A percentile compares a stretch with the other conserved stretches of the same genome.
phyloP scores from a whole-genome alignment of 2,113 vertebrate genomes.

The Porphyrio hochstetteri region DNA sequence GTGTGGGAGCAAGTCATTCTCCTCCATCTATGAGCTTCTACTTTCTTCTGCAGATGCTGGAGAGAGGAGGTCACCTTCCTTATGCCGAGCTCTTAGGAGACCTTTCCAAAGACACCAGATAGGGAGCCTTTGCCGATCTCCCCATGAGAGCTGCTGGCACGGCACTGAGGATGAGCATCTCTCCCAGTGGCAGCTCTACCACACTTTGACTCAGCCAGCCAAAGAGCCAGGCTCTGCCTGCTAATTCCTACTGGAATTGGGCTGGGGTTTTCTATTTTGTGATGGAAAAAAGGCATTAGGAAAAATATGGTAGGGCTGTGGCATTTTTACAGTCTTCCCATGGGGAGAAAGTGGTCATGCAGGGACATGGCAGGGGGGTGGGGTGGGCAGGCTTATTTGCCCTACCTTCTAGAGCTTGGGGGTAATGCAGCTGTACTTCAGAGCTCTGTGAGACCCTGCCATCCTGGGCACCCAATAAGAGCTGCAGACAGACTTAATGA shows the following conservation, averaged over 20 bases:
- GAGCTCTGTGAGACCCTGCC: neutral
- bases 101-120: neutral
- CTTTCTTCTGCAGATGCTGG: neutral
- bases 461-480: neutral
- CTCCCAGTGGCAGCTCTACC: neutral
- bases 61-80: neutral
- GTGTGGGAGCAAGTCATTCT: neutral
- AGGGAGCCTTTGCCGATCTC: neutral
- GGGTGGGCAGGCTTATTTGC: neutral
- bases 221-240: neutral
- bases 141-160: neutral
- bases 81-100: neutral
- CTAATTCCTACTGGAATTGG: neutral
- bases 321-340: neutral
- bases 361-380: neutral
- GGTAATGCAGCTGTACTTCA: neutral
- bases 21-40: neutral
- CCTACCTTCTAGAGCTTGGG: neutral
- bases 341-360: neutral
- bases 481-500: neutral
- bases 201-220: neutral
- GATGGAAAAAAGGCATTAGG: neutral
- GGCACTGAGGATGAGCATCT: neutral
- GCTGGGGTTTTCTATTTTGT: neutral
- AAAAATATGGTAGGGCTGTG: neutral